A percentile compares a stretch with the other conserved stretches of the same genome.
Conservation (phyloP, 2,888 invertebrate genomes). For the Colletes collaris region DNA sequence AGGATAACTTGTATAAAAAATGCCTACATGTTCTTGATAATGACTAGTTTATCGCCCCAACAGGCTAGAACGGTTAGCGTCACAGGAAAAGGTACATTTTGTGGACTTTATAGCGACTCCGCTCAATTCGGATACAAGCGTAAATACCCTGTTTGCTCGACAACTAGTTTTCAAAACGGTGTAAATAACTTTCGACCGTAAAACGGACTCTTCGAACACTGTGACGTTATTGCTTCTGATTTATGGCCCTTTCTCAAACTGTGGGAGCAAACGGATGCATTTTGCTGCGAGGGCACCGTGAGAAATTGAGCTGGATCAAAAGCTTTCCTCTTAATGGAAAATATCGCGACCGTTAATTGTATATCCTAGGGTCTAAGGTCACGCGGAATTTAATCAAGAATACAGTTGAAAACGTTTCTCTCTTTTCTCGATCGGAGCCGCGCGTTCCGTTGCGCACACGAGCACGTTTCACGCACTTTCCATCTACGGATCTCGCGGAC, state of each 20-base stretch:
- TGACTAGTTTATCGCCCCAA: too few relatives aligned
- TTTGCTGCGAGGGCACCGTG: background rate
- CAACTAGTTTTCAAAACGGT: background rate
- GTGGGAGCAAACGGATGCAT: background rate
- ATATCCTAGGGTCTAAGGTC: constrained; percentile 10
- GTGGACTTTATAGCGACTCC: too few relatives aligned
- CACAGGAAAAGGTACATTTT: too few relatives aligned
- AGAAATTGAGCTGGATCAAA: constrained; percentile 4
- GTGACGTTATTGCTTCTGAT: constrained; percentile 25
- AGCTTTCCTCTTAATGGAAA: constrained; percentile 20
- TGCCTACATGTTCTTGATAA: too few relatives aligned
- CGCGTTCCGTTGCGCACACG: constrained; percentile 9
- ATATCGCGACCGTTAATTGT: constrained; percentile 5
- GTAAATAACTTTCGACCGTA: constrained; percentile 28
- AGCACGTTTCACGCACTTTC: constrained; percentile 54
- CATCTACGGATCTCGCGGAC: constrained; percentile 20
- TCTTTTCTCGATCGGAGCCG: constrained; percentile 3
- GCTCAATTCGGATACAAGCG: too few relatives aligned
- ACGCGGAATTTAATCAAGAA: constrained; percentile 17
- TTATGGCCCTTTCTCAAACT: constrained; percentile 18
- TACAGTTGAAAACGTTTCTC: constrained; percentile 25
- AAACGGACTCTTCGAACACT: constrained; percentile 15
- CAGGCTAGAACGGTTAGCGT: too few relatives aligned
- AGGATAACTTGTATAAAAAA: too few relatives aligned
- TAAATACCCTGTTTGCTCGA: too few relatives aligned